phyloP scores from a whole-genome alignment of 2,113 vertebrate genomes.

The Phainopepla nitens region DNA sequence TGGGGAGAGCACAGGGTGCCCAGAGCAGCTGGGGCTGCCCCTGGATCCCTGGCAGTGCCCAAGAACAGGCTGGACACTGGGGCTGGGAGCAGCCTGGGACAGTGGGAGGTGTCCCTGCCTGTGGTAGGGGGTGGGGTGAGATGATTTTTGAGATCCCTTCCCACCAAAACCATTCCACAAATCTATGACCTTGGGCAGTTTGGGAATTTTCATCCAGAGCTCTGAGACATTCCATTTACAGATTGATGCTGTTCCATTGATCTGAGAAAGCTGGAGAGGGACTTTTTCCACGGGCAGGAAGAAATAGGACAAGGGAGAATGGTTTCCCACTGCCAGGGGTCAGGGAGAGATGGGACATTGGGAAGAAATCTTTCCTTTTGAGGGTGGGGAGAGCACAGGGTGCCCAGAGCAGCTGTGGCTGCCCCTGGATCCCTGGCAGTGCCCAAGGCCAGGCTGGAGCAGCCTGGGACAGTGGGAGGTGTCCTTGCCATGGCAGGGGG shows the following conservation, averaged over 20 bases:
- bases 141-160: neutral
- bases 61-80: neutral
- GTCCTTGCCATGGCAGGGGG: neutral
- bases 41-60: neutral
- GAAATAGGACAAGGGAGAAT: too few relatives aligned
- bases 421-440: neutral
- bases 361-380: too few relatives aligned
- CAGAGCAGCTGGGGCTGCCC: neutral
- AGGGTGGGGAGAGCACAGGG: neutral
- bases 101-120: neutral
- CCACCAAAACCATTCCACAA: too few relatives aligned
- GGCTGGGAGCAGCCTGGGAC: neutral
- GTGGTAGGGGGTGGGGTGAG: rapidly evolving
- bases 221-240: too few relatives aligned
- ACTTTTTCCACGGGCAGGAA: too few relatives aligned
- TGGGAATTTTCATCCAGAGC: too few relatives aligned
- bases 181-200: too few relatives aligned
- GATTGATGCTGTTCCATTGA: too few relatives aligned
- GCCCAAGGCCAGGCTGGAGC: neutral
- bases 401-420: neutral
- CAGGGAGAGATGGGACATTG: too few relatives aligned
- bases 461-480: neutral
- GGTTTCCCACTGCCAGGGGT: too few relatives aligned
- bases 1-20: neutral
- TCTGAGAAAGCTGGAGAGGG: too few relatives aligned